Base-by-base conservation (phyloP, 2,113 vertebrate species). In the Sander lucioperca region DNA sequence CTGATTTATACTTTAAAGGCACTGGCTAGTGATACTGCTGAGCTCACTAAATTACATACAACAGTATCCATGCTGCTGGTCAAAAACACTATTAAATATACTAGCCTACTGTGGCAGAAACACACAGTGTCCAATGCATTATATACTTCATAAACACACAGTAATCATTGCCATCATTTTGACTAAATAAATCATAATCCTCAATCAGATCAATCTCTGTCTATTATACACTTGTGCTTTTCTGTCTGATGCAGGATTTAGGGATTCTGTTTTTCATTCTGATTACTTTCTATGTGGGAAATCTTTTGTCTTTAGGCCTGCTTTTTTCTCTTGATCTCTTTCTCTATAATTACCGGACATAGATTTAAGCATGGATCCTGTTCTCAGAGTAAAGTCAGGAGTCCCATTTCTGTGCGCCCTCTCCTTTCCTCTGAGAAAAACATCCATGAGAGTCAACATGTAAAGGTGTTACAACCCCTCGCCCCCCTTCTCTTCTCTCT, bases 401-500 rank as follows among this genome's bases (percentile, higher is more conserved):
- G 87, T 25, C 5, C 58, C 33, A 18, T 67, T 74, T 71, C 3
- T 65, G 51, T 25, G 68, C 43, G 6, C 70, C 78, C 66, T 76
- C 75, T 76, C 61, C 82, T 90, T 70, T 77, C 85, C 84, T 84
- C 87, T 91, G 86, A 90, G 82, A 77, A 74, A 75, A 66, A 54
- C 67, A 36, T 47, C 71, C 86, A 89, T 89, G 85, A 86, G 78
- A 92, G 80, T 59, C 47, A 79, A 67, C 57, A 68, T 84, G 30
- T 72, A 51, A 88, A 84, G 73, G 70, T 85, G 62, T 80, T 56
- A 48, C 21, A 56, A 51, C 74, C 45, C 12, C 30, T 33, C 30
- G 30, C 30, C 27, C 5, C 50, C n/a, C 50, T 4, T 19, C 85
- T 92, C 88, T 91, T 62, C 86, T 93, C 73, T 95, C 86, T 94